Evolutionary conservation across 2,113 vertebrate genomes (phyloP), one percentile per base, ranked within the genome.

Genomic region (Tympanuchus pallidicinctus): DNA sequence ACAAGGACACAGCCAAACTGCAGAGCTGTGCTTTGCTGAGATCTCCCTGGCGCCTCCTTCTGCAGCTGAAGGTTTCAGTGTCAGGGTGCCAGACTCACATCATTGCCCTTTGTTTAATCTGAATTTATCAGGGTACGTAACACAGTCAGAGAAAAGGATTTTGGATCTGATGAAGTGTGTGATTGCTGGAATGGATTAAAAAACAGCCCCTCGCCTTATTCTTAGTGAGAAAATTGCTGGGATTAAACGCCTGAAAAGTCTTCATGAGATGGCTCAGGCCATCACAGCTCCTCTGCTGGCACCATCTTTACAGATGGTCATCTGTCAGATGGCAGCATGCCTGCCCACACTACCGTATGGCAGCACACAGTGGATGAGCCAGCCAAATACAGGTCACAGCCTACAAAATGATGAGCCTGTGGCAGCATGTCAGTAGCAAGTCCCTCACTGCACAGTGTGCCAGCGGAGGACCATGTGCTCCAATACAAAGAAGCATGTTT

Each of bases 361-460:
- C 61, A 86, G 70, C 47, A 38, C 27, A 8, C 34, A 11, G 70
- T 36, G 36, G 36, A 75, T 6, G 43, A 82, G 77, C 54, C 73
- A 48, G 40, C 15, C 73, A 75, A 86, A 94, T 87, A 85, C 57
- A 90, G 80, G 92, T 86, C 86, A 72, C 21, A 71, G 65, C 77
- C 86, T 59, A 96, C 54, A 84, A 84, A 93, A 84, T 13, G 47
- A 90, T 28, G 70, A 93, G 70, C 82, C 74, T 47, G 50, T 59
- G 82, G 60, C 24, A 71, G 64, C 50, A 77, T 32, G 66, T 89
- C 74, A 40, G 77, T 69, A 84, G 83, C 0, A 1, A 92, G 40
- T 28, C 63, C 67, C 71, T 59, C 2, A 0, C 19, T 59, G 45
- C 12, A 45, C 59, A 54, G 28, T 27, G 11, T 79, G 81, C 59